Conservation (phyloP, 2,113 vertebrate genomes). For the Mirza zaza region DNA sequence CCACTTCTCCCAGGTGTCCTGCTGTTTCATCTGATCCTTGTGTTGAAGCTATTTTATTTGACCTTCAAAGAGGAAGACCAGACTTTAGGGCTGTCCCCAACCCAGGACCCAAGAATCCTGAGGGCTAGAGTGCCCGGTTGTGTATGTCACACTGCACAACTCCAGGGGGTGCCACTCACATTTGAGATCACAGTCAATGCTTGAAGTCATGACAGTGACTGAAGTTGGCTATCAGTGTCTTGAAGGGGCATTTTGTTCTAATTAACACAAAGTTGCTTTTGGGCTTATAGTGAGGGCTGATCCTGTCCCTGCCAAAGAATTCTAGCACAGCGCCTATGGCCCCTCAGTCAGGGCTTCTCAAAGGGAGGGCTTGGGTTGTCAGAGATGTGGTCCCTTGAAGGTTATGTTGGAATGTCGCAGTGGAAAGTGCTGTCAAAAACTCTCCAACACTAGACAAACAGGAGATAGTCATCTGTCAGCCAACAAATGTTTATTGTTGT, state of each 20-base stretch:
- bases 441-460: not conserved
- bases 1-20: not conserved
- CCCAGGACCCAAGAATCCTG: not conserved
- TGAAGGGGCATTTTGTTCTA: not conserved
- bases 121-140: not conserved
- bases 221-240: not conserved
- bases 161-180: not conserved
- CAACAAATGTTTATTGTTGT: conserved; percentile 55
- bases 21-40: not conserved
- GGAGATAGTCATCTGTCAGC: conserved; percentile 46
- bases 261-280: not conserved
- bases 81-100: not conserved
- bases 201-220: not conserved
- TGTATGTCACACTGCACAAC: not conserved
- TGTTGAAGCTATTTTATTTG: not conserved
- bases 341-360: not conserved
- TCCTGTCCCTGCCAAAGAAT: not conserved
- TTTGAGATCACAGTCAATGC: not conserved
- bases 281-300: not conserved
- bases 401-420: not conserved
- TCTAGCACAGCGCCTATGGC: not conserved
- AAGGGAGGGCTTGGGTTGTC: not conserved
- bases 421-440: conserved; percentile 36
- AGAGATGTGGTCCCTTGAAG: not conserved
- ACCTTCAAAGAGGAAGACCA: conserved; percentile 39